A percentile compares a stretch with the other conserved stretches of the same genome.
Conservation (phyloP, 1,140 invertebrate genomes). For the Aphaenogaster rudis region DNA sequence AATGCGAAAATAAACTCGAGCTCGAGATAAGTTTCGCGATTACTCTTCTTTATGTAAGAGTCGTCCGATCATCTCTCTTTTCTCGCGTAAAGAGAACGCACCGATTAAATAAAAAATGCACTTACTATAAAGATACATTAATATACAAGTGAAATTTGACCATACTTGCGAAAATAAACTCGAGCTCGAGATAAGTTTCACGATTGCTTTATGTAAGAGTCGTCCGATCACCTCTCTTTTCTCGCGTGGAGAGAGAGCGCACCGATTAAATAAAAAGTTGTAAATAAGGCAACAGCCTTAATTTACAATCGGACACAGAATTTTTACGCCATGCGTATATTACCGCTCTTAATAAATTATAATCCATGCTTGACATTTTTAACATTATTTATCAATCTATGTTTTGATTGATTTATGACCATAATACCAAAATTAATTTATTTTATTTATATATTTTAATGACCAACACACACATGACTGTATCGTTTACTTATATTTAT, state of each 20-base stretch:
- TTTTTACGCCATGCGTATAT: too few species aligned
- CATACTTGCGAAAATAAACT: conserved; percentile 16
- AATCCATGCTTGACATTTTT: too few species aligned
- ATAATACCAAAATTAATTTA: too few species aligned
- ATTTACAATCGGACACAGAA: too few species aligned
- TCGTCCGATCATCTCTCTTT: background rate
- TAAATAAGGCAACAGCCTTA: too few species aligned
- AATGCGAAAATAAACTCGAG: conserved; percentile 24
- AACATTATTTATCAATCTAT: too few species aligned
- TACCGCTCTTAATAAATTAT: too few species aligned
- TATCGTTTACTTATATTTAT: too few species aligned
- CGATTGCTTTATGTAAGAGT: background rate
- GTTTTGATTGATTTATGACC: too few species aligned
- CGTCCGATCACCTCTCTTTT: background rate
- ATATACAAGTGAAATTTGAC: background rate
- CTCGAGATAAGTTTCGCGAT: conserved; percentile 1
- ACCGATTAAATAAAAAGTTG: background rate
- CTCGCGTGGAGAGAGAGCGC: background rate
- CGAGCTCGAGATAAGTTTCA: background rate
- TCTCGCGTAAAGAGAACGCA: background rate
- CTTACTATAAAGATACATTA: background rate
- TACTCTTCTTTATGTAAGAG: background rate
- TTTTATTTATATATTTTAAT: too few species aligned
- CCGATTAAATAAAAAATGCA: background rate
- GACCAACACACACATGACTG: too few species aligned